Evolutionary conservation across 2,888 invertebrate species (phyloP), one percentile per base, ranked within the genome.

Genomic region (Orthosia gothica): DNA sequence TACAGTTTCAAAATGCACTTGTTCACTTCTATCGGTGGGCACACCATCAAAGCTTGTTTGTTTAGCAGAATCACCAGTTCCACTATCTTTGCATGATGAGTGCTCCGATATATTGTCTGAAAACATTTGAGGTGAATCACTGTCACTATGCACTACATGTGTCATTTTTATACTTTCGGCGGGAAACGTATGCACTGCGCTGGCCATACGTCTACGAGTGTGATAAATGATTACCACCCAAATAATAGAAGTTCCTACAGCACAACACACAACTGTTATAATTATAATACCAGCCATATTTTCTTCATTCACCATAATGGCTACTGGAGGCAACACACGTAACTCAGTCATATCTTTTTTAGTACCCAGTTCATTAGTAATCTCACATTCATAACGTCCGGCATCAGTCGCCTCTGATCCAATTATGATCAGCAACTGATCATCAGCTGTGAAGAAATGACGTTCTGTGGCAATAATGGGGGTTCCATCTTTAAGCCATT

Each of bases 161-260:
- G 95, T 96, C 95, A 96, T 95, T 93, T 95, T 95, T 87, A 95
- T 94, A 91, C 92, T 93, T 91, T 96, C 95, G 82, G 95, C 91
- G 79, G 95, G 94, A 91, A 93, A 97, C 64, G 93, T 93, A 77
- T 94, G 95, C 83, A 97, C 95, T 70, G 96, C 93, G 79, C 96
- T 94, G 63, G 97, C 96, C 93, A 97, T 96, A 50, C 97, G 97
- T 93, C 98, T 97, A 80, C 98, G 97, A 7, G 98, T 98, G 91
- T 98, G 98, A 93, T 98, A 99, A 88, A 99, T 99, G 81, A 99
- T 98, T 71, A 99, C 98, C 65, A 99, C 98, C 99, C 99, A 99
- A 69, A 99, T 97, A 20, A 98, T 97, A 1, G 99, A 99, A 12
- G 99, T 99, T n/a, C 98, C 98, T 20, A 99, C 98, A 69, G 99